phyloP scores from a whole-genome alignment of 2,113 vertebrate species.

The Cynoglossus semilaevis region DNA sequence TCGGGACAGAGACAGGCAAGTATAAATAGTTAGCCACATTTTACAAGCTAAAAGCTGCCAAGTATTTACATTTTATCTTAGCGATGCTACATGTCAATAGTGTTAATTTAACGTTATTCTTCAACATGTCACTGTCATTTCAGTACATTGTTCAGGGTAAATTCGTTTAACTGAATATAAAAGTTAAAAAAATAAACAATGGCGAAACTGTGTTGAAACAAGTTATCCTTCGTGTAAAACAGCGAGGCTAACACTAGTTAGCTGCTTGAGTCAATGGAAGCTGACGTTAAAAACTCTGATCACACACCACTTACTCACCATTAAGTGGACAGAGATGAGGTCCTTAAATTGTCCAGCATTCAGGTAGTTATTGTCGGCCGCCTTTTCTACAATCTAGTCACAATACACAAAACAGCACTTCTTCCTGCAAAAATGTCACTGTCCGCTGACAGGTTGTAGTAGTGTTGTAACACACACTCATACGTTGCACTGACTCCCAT shows the following conservation, averaged over 20 bases:
- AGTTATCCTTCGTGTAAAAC: too few species aligned
- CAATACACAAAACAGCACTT: neutral
- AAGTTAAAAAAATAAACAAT: too few species aligned
- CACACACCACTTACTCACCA: slow-evolving; percentile 44
- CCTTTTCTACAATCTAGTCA: slow-evolving; percentile 1
- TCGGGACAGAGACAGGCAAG: neutral
- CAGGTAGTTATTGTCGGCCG: neutral
- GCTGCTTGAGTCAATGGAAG: neutral
- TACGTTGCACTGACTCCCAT: too few species aligned
- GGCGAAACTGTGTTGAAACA: too few species aligned
- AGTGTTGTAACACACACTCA: too few species aligned
- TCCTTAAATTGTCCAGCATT: slow-evolving; percentile 5
- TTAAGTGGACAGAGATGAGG: slow-evolving; percentile 25
- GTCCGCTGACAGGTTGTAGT: too few species aligned
- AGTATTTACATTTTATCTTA: too few species aligned
- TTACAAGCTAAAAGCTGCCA: too few species aligned
- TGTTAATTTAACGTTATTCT: slow-evolving; percentile 7
- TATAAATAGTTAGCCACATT: neutral
- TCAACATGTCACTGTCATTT: too few species aligned
- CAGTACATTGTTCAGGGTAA: too few species aligned
- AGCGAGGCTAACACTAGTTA: slow-evolving; percentile 26
- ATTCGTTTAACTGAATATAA: too few species aligned
- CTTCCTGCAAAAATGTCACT: slow-evolving; percentile 12
- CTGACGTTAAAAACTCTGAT: neutral
- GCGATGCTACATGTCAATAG: too few species aligned